Conservation (phyloP, 1,140 invertebrate genomes). For the Ruditapes philippinarum region DNA sequence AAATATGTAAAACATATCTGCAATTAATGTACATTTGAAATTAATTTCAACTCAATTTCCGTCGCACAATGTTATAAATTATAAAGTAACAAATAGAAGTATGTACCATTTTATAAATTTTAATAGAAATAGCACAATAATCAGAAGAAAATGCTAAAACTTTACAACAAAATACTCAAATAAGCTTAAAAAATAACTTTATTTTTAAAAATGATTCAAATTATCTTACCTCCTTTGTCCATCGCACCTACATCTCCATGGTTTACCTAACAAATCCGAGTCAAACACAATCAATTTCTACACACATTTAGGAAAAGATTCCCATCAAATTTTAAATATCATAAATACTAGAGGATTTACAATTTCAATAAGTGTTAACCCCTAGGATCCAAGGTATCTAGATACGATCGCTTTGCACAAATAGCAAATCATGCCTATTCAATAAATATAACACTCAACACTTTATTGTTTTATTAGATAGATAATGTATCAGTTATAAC, state of each 20-base stretch:
- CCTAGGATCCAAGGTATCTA: not conserved
- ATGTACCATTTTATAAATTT: no score
- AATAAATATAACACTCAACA: slow-evolving; percentile 15
- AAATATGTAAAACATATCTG: no score
- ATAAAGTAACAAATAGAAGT: no score
- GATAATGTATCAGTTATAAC: slow-evolving; percentile 16
- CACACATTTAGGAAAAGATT: not conserved
- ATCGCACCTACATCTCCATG: not conserved
- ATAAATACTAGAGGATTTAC: not conserved
- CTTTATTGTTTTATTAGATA: slow-evolving; percentile 16
- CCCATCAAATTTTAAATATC: not conserved
- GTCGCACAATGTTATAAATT: no score
- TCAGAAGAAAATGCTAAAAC: no score
- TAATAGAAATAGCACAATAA: no score
- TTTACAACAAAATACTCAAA: no score
- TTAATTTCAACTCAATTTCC: no score
- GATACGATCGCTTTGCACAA: not conserved
- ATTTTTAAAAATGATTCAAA: no score
- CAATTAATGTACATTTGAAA: no score
- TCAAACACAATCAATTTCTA: not conserved
- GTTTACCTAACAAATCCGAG: not conserved
- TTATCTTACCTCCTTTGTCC: not conserved
- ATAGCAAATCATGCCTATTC: slow-evolving; percentile 14
- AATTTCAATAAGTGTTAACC: slow-evolving; percentile 36
- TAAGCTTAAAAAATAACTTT: no score